Percentiles rank a stretch among this genome's conserved stretches.
Conservation (phyloP, 2,113 vertebrate species). For the Emberiza fucata region DNA sequence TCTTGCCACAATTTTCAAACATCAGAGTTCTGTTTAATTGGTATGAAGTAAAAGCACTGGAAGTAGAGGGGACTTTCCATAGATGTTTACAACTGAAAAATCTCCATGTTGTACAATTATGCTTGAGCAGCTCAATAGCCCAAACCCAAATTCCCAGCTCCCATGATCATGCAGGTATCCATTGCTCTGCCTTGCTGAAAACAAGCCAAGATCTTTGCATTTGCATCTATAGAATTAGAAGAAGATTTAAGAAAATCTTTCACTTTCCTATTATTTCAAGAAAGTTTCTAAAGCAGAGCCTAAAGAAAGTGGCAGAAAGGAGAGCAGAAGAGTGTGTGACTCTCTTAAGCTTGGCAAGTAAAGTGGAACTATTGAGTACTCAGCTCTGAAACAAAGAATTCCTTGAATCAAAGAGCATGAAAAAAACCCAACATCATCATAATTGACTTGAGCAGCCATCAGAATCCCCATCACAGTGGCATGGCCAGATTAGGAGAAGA, state of each 20-base stretch:
- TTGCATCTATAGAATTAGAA: background rate
- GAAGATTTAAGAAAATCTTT: background rate
- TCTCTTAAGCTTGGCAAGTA: background rate
- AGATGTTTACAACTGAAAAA: background rate
- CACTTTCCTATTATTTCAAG: background rate
- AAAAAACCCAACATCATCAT: rapidly evolving
- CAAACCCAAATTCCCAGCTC: background rate
- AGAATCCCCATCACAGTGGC: background rate
- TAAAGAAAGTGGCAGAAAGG: background rate
- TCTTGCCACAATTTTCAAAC: background rate
- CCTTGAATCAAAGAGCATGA: background rate
- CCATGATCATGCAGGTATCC: background rate
- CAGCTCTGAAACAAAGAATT: background rate
- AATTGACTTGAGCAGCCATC: background rate
- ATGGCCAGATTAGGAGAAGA: background rate
- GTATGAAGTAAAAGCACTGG: background rate
- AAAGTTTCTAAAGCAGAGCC: background rate
- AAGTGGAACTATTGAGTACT: background rate
- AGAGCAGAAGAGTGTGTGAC: background rate
- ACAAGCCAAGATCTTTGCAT: background rate
- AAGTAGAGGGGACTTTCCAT: background rate
- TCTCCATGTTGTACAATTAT: background rate
- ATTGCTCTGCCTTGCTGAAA: background rate
- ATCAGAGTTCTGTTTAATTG: background rate
- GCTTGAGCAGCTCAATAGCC: background rate